Percentiles rank a stretch among this genome's conserved stretches.
Conservation (phyloP, 2,888 invertebrate species). For the Zele albiditarsus region DNA sequence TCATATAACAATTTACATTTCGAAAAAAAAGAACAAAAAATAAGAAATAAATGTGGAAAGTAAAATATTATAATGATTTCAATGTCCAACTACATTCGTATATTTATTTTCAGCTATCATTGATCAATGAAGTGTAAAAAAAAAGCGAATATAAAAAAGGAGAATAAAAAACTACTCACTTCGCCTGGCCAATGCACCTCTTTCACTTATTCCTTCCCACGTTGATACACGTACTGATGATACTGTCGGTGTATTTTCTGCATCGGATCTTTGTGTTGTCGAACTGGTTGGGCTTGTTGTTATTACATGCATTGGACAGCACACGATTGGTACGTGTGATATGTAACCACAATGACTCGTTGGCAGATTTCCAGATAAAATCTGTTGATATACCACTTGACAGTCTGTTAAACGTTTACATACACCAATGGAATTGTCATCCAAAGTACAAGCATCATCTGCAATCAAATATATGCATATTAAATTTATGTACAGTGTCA, state of each 20-base stretch:
- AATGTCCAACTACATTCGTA: background rate
- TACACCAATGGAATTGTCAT: conserved; percentile 47
- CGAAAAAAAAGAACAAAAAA: too few relatives aligned
- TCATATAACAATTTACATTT: too few relatives aligned
- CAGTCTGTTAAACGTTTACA: conserved; percentile 57
- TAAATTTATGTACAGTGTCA: background rate
- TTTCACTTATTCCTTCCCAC: background rate
- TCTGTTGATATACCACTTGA: conserved; percentile 51
- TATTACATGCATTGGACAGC: conserved; percentile 54
- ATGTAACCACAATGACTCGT: conserved; percentile 54
- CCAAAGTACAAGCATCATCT: conserved; percentile 54
- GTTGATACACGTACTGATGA: background rate
- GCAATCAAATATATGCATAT: conserved; percentile 16
- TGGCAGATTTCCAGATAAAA: conserved; percentile 58
- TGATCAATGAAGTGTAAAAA: background rate
- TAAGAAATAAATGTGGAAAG: too few relatives aligned
- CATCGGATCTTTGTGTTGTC: background rate
- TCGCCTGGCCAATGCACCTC: conserved; percentile 48
- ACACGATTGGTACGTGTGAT: conserved; percentile 57
- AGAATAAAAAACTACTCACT: conserved; percentile 51
- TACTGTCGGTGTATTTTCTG: background rate
- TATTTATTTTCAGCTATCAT: background rate
- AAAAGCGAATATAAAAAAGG: background rate
- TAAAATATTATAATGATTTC: too few relatives aligned
- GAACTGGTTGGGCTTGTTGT: conserved; percentile 27